These are phyloP conservation scores for Drosophila emarginata DNA, from an alignment of 2,888 invertebrate genomes.

Conservation along the genomic window DNA sequence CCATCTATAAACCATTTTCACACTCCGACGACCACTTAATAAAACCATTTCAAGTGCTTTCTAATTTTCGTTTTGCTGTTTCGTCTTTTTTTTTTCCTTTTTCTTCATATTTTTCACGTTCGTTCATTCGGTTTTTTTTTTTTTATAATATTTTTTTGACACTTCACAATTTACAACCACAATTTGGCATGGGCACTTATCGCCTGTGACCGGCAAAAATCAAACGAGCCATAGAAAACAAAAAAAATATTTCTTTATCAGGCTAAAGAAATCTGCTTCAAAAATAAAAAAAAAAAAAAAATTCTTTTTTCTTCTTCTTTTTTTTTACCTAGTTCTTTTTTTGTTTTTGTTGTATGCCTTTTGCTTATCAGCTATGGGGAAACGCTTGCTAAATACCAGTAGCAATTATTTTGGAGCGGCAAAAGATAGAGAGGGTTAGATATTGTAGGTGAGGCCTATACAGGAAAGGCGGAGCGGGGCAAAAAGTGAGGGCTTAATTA, in stretches of 20 bases:
- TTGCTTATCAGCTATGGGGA: conserved; percentile 46
- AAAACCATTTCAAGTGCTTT: conserved; percentile 11
- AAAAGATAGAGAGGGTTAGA: conserved; percentile 3
- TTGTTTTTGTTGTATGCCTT: conserved; percentile 17
- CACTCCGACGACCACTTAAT: conserved; percentile 20
- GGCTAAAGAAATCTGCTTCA: conserved; percentile 63
- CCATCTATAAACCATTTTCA: conserved; percentile 25
- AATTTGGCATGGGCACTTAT: conserved; percentile 65
- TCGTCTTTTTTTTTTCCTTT: not conserved
- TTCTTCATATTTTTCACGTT: not conserved
- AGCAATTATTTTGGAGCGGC: conserved; percentile 59
- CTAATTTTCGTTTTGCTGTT: not conserved
- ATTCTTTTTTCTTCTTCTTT: conserved; percentile 20
- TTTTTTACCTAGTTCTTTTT: conserved; percentile 41
- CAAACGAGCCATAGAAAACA: conserved; percentile 47
- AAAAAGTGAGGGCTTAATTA: conserved; percentile 55
- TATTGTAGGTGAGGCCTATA: not conserved
- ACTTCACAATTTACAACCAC: conserved; percentile 66
- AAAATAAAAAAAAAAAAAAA: not conserved
- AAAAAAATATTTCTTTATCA: conserved; percentile 57
- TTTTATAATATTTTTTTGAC: conserved; percentile 37
- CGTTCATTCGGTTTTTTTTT: not conserved
- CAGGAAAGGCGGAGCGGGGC: not conserved
- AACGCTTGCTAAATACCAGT: conserved; percentile 73
- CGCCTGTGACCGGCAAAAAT: conserved; percentile 59